Evolutionary conservation across 2,113 vertebrate genomes (phyloP), one percentile per base, ranked within the genome.

Genomic region (Euleptes europaea): DNA sequence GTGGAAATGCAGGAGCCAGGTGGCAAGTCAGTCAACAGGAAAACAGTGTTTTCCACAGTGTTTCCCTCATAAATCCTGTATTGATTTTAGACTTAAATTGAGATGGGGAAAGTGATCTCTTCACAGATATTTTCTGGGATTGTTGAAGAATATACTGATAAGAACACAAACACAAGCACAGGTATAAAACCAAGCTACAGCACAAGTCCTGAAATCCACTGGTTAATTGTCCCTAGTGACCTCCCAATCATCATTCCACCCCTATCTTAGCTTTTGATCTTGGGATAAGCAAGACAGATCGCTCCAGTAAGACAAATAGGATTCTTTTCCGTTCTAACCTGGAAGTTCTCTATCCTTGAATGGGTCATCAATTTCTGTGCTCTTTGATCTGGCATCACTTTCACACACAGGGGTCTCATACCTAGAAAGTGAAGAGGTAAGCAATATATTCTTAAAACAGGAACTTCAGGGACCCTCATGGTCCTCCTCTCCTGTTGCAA

Each of bases 341-440:
- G 97, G 96, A 89, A 99, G 96, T 86, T 99, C 98, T 95, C 98
- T 94, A 94, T 97, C 98, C 92, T 97, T 98, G 96, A 99, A 99
- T 19, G 97, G 97, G 85, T 99, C 98, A 9, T 99, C 98, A 28
- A 90, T 90, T 89, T 98, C 98, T 1, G 93, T 86, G 77, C 94
- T 92, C 71, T 95, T 97, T 9, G 97, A 98, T 87, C 97, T 97
- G 71, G 98, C 97, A 5, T 96, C 95, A 0, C 95, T 97, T 94
- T 99, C 98, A 90, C 99, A 99, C 75, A 97, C 97, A 4, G 99
- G 99, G 80, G 96, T 97, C 96, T 98, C 97, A 84, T 99, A 99
- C 90, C 98, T 99, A 92, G 66, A 94, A 94, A 91, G 91, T 83
- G 73, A 94, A 76, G 94, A 88, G n/a, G 51, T 1, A 31, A 17